Evolutionary conservation across 2,113 vertebrate species (phyloP).

Genomic region (Cephalopterus ornatus): DNA sequence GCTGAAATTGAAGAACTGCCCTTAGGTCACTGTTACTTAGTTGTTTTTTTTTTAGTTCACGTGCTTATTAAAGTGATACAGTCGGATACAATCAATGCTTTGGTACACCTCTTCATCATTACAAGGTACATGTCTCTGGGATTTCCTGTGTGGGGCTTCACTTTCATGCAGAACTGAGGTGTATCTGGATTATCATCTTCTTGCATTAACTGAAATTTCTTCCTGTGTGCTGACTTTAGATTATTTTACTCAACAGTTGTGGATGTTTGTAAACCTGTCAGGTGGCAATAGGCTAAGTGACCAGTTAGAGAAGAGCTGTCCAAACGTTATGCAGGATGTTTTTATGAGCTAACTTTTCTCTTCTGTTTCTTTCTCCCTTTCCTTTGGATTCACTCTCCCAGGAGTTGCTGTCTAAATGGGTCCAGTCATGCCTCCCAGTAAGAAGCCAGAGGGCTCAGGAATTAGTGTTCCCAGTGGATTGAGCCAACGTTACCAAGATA

Average conservation of each 20-base stretch:
- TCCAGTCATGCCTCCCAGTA: conserved; percentile 98
- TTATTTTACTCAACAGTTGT: not conserved
- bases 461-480: conserved; percentile 88
- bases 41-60: not conserved
- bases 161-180: not conserved
- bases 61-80: not conserved
- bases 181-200: not conserved
- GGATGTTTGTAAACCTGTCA: not conserved
- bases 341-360: conserved; percentile 28
- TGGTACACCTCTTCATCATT: not conserved
- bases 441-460: conserved; percentile 96
- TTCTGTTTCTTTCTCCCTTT: not conserved
- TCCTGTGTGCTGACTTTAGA: not conserved
- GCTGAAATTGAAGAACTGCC: conserved; percentile 51
- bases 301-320: not conserved
- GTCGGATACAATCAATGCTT: not conserved
- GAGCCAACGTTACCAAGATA: conserved; percentile 86
- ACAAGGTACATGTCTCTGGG: not conserved
- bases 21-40: not conserved
- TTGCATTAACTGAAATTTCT: not conserved
- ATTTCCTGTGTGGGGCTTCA: not conserved
- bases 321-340: not conserved
- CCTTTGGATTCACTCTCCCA: conserved; percentile 57
- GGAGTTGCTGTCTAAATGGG: conserved; percentile 93
- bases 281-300: not conserved